phyloP scores from a whole-genome alignment of 1,140 invertebrate species.

The Papilio glaucus region DNA sequence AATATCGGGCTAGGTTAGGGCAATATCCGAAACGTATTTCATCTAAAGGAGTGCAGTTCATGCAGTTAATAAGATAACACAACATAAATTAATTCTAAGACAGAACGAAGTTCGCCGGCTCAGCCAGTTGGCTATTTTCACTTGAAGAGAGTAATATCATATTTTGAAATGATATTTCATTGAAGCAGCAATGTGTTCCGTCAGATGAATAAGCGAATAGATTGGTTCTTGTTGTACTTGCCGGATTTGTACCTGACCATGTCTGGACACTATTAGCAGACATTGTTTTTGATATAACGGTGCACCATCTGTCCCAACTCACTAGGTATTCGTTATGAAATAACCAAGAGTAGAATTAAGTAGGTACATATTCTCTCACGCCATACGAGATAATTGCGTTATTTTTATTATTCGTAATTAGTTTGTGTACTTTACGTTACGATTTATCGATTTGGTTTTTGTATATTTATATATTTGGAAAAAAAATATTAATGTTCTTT shows the following conservation, averaged over 20 bases:
- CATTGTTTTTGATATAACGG: conserved; percentile 24
- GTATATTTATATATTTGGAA: too few species aligned
- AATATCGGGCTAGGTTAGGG: too few species aligned
- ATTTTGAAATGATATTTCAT: background rate
- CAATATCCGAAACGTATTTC: too few species aligned
- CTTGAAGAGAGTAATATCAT: conserved; percentile 1
- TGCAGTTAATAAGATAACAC: too few species aligned
- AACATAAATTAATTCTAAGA: too few species aligned
- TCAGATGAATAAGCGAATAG: conserved; percentile 5
- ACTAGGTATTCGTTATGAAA: conserved; percentile 7
- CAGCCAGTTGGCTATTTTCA: too few species aligned
- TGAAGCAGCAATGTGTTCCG: conserved; percentile 5
- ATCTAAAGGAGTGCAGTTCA: too few species aligned
- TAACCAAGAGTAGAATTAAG: conserved; percentile 7
- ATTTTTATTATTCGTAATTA: too few species aligned
- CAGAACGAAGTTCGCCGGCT: too few species aligned
- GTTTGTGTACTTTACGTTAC: too few species aligned
- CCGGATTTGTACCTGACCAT: conserved; percentile 24
- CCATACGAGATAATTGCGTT: background rate
- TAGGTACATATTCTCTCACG: conserved; percentile 3
- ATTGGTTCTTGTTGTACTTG: background rate
- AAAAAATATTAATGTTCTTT: too few species aligned
- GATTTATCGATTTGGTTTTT: too few species aligned
- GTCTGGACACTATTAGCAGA: conserved; percentile 22
- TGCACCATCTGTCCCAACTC: conserved; percentile 7